Conservation (phyloP, 2,797 vertebrate species). For the Hoplostethus atlanticus region DNA sequence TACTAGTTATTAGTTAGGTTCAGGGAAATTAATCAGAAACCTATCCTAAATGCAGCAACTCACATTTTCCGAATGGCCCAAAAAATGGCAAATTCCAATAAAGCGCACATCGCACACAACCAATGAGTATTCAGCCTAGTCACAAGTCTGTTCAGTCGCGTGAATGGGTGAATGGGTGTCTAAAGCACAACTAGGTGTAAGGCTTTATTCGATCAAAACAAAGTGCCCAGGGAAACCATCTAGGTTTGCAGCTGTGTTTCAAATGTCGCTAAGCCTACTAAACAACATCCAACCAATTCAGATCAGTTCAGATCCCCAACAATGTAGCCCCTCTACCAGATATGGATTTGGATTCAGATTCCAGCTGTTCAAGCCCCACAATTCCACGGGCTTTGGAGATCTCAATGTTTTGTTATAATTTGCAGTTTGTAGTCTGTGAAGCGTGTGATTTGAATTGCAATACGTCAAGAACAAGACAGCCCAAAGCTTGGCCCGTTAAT, state of each 20-base stretch:
- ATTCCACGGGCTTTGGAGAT: slow-evolving; percentile 39
- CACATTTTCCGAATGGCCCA: slow-evolving; percentile 19
- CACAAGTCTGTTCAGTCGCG: slow-evolving; percentile 63
- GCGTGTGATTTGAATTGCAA: slow-evolving; percentile 80
- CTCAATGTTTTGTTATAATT: slow-evolving; percentile 31
- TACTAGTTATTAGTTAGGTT: background rate
- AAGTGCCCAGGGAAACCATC: slow-evolving; percentile 54
- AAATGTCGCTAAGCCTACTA: slow-evolving; percentile 15
- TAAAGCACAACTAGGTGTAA: slow-evolving; percentile 39
- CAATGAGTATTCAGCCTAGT: slow-evolving; percentile 23
- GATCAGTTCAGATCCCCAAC: slow-evolving; percentile 34
- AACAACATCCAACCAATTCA: slow-evolving; percentile 15
- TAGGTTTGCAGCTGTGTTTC: slow-evolving; percentile 65
- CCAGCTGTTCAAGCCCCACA: slow-evolving; percentile 66
- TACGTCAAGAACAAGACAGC: slow-evolving; percentile 52
- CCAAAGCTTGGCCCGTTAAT: slow-evolving; percentile 60
- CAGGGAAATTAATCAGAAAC: background rate
- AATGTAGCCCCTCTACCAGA: slow-evolving; percentile 27
- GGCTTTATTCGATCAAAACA: slow-evolving; percentile 34
- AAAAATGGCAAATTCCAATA: slow-evolving; percentile 27
- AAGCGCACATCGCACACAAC: slow-evolving; percentile 7
- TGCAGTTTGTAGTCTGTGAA: slow-evolving; percentile 18
- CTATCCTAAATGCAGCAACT: background rate
- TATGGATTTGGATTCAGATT: slow-evolving; percentile 43
- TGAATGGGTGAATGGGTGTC: slow-evolving; percentile 39